Percentiles rank a stretch among this genome's conserved stretches.
These are phyloP conservation scores for Steinernema feltiae DNA, from an alignment of 1,140 invertebrate genomes.

Conservation along the genomic window DNA sequence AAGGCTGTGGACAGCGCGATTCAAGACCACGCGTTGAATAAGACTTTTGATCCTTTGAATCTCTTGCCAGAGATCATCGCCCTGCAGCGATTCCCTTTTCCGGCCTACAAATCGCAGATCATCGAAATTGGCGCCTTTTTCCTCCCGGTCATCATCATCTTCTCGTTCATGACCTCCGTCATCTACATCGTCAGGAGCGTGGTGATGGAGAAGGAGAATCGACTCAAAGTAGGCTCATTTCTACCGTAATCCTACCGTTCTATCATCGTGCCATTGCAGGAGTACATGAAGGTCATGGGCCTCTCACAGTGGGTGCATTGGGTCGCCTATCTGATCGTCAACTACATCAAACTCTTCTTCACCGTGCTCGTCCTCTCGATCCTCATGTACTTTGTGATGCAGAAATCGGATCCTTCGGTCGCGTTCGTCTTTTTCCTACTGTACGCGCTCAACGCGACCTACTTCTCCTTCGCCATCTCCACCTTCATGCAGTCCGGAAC, in stretches of 20 bases:
- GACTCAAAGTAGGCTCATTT: constrained; percentile 44
- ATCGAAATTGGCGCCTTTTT: constrained; percentile 49
- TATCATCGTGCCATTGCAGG: constrained; percentile 64
- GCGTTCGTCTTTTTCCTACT: constrained; percentile 64
- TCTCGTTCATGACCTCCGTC: constrained; percentile 49
- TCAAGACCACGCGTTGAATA: constrained; percentile 1
- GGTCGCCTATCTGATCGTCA: constrained; percentile 74
- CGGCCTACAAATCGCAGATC: constrained; percentile 42
- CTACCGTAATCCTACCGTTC: constrained; percentile 56
- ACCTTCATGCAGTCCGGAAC: constrained; percentile 65
- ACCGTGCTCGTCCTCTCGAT: constrained; percentile 63
- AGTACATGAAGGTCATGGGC: constrained; percentile 83
- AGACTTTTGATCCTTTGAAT: too few species aligned
- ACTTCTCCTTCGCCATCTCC: constrained; percentile 68
- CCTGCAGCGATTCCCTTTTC: constrained; percentile 45
- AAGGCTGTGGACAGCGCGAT: constrained; percentile 38
- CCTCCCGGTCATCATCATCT: constrained; percentile 45
- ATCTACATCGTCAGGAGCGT: constrained; percentile 48
- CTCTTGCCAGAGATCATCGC: constrained; percentile 29
- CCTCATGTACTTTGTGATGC: constrained; percentile 43
- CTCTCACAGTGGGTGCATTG: constrained; percentile 75
- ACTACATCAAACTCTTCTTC: constrained; percentile 68
- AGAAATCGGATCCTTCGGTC: constrained; percentile 39
- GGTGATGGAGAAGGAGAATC: constrained; percentile 50
- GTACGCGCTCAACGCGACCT: constrained; percentile 65